phyloP scores from a whole-genome alignment of 92 coral and sea anemone species.

The Scolanthus callimorphus region DNA sequence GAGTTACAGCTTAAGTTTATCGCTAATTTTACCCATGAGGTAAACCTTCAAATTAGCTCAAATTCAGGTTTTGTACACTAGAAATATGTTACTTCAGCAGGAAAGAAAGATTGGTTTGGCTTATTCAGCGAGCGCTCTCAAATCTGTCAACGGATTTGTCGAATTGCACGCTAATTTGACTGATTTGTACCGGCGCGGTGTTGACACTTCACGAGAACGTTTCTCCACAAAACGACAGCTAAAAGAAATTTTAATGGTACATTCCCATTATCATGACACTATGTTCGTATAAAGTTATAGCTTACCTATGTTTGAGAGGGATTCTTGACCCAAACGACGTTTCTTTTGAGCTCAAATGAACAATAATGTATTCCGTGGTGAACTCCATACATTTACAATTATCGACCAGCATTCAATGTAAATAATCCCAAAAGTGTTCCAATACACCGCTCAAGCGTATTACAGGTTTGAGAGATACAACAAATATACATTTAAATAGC shows the following conservation, averaged over 20 bases:
- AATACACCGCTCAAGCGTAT: not conserved
- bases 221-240: not conserved
- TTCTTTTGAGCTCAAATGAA: not conserved
- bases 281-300: not conserved
- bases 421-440: not conserved
- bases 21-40: not conserved
- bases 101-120: not conserved
- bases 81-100: not conserved
- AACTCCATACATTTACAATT: not conserved
- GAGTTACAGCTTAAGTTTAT: not conserved
- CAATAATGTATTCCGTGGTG: not conserved
- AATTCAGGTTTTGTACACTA: not conserved
- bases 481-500: too few species aligned
- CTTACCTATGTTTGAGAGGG: not conserved
- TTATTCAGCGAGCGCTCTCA: not conserved
- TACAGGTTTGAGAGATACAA: not conserved
- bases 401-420: too few species aligned
- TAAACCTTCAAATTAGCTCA: not conserved
- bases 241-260: not conserved
- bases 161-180: not conserved
- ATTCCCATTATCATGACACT: too few species aligned
- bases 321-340: not conserved
- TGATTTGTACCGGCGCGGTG: not conserved
- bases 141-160: not conserved
- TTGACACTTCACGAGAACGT: not conserved